Conservation (phyloP, 2,113 vertebrate species). For the Dunckerocampus dactyliophorus region DNA sequence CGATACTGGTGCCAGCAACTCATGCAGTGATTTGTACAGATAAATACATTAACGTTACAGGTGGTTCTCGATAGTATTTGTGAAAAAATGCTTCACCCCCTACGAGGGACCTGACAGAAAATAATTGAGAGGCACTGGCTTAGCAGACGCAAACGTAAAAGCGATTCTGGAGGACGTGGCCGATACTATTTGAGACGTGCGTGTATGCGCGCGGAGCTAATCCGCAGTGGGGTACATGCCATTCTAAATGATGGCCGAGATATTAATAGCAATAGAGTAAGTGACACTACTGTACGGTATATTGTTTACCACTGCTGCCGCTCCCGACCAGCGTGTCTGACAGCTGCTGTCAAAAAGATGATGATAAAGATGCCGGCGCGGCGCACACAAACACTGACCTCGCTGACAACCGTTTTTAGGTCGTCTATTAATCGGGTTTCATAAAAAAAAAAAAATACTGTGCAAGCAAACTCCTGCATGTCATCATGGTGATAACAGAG, state of each 20-base stretch:
- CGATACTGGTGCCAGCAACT: no score
- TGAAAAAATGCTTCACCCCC: no score
- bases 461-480: background rate
- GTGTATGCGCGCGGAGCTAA: background rate
- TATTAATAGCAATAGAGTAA: background rate
- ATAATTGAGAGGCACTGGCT: no score
- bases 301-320: background rate
- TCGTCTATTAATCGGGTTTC: no score
- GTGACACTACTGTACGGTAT: background rate
- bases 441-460: background rate
- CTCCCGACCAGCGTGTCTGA: conserved; percentile 14
- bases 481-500: conserved; percentile 18
- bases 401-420: conserved; percentile 13
- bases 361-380: conserved; percentile 31
- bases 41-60: no score
- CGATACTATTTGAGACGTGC: background rate
- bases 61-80: no score
- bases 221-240: background rate
- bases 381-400: conserved; percentile 39
- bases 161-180: background rate
- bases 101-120: no score
- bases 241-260: background rate
- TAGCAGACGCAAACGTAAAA: no score
- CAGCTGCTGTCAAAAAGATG: conserved; percentile 36
- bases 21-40: no score